Percentiles rank a stretch among this genome's conserved stretches.
Conservation (phyloP, 2,113 vertebrate genomes). For the Amphiprion ocellaris region DNA sequence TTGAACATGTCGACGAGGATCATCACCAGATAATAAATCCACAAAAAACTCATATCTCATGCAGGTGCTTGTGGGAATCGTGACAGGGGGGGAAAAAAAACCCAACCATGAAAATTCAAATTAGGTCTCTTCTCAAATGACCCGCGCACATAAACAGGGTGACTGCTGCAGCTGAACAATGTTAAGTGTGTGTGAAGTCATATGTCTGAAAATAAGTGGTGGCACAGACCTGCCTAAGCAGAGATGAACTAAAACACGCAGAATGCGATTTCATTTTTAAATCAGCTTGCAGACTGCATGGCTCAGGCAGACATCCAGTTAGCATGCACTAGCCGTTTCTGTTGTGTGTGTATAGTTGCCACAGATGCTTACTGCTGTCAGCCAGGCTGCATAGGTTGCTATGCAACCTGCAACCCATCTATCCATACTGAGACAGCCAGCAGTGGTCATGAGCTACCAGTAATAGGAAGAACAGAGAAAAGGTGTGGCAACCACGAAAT, state of each 20-base stretch:
- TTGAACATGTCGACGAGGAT: constrained; percentile 2
- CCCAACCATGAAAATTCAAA: constrained; percentile 71
- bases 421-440: constrained; percentile 23
- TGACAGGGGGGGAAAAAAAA: constrained; percentile 17
- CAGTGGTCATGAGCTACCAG: constrained; percentile 18
- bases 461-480: background rate
- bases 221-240: background rate
- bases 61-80: constrained; percentile 51
- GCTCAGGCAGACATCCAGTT: constrained; percentile 11
- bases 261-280: background rate
- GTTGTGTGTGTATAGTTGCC: constrained; percentile 54
- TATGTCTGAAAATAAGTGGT: constrained; percentile 10
- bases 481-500: constrained; percentile 35
- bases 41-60: constrained; percentile 27
- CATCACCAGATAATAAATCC: constrained; percentile 20
- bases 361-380: constrained; percentile 58
- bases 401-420: constrained; percentile 66
- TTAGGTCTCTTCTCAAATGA: constrained; percentile 64
- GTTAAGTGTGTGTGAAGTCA: background rate
- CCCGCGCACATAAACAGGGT: constrained; percentile 12
- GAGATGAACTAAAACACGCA: background rate
- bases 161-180: constrained; percentile 7
- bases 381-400: constrained; percentile 66
- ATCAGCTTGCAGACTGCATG: background rate
- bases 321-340: constrained; percentile 33